Base-by-base conservation (phyloP, 2,113 vertebrate genomes). In the Gopherus evgoodei region DNA sequence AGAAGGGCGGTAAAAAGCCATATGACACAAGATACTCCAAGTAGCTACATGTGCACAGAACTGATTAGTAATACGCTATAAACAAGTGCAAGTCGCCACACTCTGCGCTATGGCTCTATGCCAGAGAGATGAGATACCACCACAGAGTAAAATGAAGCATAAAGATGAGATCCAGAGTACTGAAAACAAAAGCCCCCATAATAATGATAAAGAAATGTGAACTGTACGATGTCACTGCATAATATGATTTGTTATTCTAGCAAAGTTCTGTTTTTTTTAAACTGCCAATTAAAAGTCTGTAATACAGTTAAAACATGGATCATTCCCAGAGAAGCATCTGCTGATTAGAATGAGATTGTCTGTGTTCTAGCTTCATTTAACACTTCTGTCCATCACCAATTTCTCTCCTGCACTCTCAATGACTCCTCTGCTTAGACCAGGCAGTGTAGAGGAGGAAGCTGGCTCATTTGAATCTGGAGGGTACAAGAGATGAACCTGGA, bases 1-100 rank as follows among this genome's bases (percentile, higher is more conserved):
- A 65, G 27, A 0, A 0, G 6, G 31, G 31, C 27, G 57, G 31
- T 1, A 3, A 2, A n/a, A 50, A 93, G 62, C 0, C 62, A 93
- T 59, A 22, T 35, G 82, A 42, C 56, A 35, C 25, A 59, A 47
- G 42, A 42, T 9, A 42, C 17, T 52, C 52, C 69, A 86, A 56
- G 84, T 14, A 5, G n/a, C 31, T 19, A 4, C 11, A 2, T 0
- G 1, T 87, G 90, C 87, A 78, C 81, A 2, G 47, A 87, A 65
- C 59, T 14, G 82, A 91, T 94, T 59, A 83, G 11, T 19, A 14
- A 59, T 0, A 59, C 0, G 13, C 12, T 42, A 16, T 29, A 62
- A 84, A 79, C 47, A n/a, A 76, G 47, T 5, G 44, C 52, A 5
- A 54, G 90, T 54, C 69, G 13, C 62, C 27, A 80, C 84, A 21